Percentiles rank a stretch among this genome's conserved stretches.
These are phyloP conservation scores for Sitta carolinensis DNA, from an alignment of 2,797 vertebrate species.

Conservation along the genomic window DNA sequence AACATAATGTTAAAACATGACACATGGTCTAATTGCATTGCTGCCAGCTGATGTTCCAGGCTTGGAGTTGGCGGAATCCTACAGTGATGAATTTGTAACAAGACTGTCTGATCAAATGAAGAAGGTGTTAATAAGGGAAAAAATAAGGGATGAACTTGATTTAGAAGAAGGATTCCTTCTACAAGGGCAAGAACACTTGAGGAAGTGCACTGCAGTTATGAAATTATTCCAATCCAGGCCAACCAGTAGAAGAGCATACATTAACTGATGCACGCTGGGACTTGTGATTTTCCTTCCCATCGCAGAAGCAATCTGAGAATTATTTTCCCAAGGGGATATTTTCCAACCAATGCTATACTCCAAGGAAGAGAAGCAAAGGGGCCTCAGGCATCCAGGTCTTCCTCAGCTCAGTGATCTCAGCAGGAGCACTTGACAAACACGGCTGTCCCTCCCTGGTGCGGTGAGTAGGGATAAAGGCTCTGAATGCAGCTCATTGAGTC, in stretches of 20 bases:
- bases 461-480: not conserved
- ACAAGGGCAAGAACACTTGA: not conserved
- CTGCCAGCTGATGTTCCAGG: not conserved
- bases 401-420: conserved; percentile 11
- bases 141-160: not conserved
- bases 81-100: not conserved
- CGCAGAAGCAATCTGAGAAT: not conserved
- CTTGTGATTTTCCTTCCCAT: not conserved
- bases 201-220: not conserved
- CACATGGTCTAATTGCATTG: not conserved
- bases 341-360: not conserved
- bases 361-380: not conserved
- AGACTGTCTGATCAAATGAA: not conserved
- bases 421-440: not conserved
- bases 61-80: not conserved
- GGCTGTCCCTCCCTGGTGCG: not conserved
- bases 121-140: not conserved
- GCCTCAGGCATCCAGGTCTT: not conserved
- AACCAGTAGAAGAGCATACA: not conserved
- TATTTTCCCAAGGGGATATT: not conserved
- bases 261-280: not conserved
- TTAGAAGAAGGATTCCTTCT: not conserved
- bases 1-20: not conserved
- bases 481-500: not conserved
- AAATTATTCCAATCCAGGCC: not conserved